Evolutionary conservation across 2,113 vertebrate species (phyloP), one percentile per base, ranked within the genome.

Genomic region (Vidua macroura): DNA sequence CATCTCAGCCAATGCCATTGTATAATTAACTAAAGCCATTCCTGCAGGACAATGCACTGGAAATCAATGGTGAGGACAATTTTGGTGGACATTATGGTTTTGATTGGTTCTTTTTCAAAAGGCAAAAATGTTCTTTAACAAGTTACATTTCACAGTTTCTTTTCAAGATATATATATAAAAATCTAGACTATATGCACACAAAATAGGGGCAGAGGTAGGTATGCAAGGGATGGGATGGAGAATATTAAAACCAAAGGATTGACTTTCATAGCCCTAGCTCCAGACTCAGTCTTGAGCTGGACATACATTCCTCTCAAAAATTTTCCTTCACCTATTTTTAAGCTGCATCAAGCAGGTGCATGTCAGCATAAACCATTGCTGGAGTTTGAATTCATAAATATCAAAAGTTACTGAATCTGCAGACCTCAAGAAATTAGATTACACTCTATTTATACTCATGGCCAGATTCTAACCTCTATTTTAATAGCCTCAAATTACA

Each of bases 331-430:
- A 70, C 10, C 25, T 30, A 41, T 23, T 86, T 96, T 93, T 82
- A 84, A 91, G 46, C 73, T 72, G 37, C 41, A 60, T 68, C 86
- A 76, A 72, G 74, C 39, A 91, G 39, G 44, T 91, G 10, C 53
- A 39, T 19, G 74, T 96, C 86, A 95, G 88, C 73, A 90, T 21
- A 95, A 96, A 89, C 52, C 52, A 68, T 39, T 89, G n/a, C 62
- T 81, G 51, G 67, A n/a, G 44, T 58, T 82, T 69, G 53, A 93
- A 91, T 86, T 84, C 62, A 88, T 92, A 90, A 92, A 86, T 86
- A 90, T 35, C 24, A 70, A 59, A 95, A 93, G 22, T 78, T 93
- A 84, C 73, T 58, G 60, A 92, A 75, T 82, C 49, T 95, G 91
- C 77, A 89, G 73, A 76, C 74, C n/a, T 84, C 77, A 60, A 44